Evolutionary conservation across 2,797 vertebrate species (phyloP).

Genomic region (Cygnus olor): DNA sequence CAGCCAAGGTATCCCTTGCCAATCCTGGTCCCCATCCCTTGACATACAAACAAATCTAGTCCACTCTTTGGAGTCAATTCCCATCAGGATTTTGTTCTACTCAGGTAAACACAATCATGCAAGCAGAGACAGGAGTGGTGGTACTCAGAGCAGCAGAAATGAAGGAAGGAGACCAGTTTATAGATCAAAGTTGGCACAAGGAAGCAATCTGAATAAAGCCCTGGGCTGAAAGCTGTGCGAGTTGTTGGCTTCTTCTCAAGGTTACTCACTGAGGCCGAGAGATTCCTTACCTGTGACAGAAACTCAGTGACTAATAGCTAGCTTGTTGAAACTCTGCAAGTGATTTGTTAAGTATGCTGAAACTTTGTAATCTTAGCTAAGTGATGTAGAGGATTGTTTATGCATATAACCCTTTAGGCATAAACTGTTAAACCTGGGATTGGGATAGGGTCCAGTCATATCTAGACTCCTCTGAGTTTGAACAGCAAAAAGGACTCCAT

Average conservation of each 20-base stretch:
- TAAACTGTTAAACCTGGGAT: too few species aligned
- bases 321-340: too few species aligned
- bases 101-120: fast-evolving
- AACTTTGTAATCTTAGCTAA: too few species aligned
- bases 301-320: too few species aligned
- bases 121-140: not conserved
- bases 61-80: not conserved
- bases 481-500: too few species aligned
- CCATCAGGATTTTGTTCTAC: not conserved
- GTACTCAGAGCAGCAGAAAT: not conserved
- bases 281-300: too few species aligned
- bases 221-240: not conserved
- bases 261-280: too few species aligned
- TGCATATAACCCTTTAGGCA: too few species aligned
- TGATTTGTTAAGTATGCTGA: too few species aligned
- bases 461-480: too few species aligned
- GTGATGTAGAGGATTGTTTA: too few species aligned
- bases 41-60: not conserved
- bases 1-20: not conserved
- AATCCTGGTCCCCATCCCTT: not conserved
- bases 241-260: not conserved
- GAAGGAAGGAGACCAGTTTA: not conserved
- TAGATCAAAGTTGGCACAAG: not conserved
- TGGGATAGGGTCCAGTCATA: too few species aligned
- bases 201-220: not conserved